A percentile compares a stretch with the other conserved stretches of the same genome.
Evolutionary conservation across 1,140 invertebrate genomes (phyloP).

Genomic region (Neodiprion lecontei): DNA sequence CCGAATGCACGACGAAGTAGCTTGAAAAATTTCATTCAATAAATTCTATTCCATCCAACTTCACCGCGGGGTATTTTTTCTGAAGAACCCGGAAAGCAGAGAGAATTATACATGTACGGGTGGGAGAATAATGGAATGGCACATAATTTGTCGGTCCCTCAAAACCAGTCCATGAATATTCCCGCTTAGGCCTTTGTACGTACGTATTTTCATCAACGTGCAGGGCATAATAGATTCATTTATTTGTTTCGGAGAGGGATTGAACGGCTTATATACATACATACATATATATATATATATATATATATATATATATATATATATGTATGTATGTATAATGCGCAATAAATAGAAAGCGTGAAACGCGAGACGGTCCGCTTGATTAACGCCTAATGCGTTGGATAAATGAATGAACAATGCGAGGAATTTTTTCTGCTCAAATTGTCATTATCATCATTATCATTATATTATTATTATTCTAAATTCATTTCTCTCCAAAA

Average conservation of each 20-base stretch:
- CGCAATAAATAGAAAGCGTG: not conserved
- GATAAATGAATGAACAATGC: not conserved
- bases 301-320: too few relatives aligned
- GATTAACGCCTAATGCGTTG: not conserved
- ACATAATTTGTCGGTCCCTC: not conserved
- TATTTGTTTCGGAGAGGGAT: too few relatives aligned
- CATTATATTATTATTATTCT: not conserved
- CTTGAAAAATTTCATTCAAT: too few relatives aligned
- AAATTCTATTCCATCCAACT: too few relatives aligned
- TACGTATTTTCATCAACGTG: not conserved
- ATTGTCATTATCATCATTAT: not conserved
- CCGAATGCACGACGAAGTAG: too few relatives aligned
- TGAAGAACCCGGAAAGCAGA: not conserved
- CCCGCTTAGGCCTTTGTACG: not conserved
- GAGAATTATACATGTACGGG: not conserved
- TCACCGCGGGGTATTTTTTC: too few relatives aligned
- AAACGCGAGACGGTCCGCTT: constrained; percentile 1
- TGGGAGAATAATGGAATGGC: not conserved
- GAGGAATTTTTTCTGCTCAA: too few relatives aligned
- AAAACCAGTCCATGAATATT: not conserved
- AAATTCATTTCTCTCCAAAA: too few relatives aligned
- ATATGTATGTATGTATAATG: too few relatives aligned
- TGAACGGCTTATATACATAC: too few relatives aligned
- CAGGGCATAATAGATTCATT: too few relatives aligned
- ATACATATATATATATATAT: too few relatives aligned